Percentiles rank a stretch among this genome's conserved stretches.
These are phyloP conservation scores for Coenonympha glycerion DNA, from an alignment of 2,888 invertebrate genomes.

Conservation along the genomic window DNA sequence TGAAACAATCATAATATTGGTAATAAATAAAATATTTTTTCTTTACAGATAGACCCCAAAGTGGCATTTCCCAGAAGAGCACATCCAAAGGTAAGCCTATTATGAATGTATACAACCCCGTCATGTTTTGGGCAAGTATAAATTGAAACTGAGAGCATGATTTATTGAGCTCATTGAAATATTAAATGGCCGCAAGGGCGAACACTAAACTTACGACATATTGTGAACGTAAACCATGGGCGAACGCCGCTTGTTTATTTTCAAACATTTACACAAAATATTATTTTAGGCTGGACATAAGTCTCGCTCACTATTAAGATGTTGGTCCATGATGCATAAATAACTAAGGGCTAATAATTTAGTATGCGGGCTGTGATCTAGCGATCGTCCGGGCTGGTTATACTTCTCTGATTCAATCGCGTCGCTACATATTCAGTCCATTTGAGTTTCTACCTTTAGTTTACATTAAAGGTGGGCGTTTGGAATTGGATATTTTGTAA, in stretches of 20 bases:
- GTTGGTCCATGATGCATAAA: constrained; percentile 72
- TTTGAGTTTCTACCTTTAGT: constrained; percentile 36
- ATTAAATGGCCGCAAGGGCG: constrained; percentile 50
- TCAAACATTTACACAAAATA: constrained; percentile 73
- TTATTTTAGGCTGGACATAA: constrained; percentile 74
- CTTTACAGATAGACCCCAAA: constrained; percentile 98
- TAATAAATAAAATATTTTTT: constrained; percentile 36
- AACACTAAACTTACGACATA: constrained; percentile 54
- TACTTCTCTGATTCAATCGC: constrained; percentile 63
- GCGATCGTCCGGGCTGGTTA: constrained; percentile 51
- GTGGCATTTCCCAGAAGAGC: constrained; percentile 99
- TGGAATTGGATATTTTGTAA: background rate
- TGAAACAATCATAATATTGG: background rate
- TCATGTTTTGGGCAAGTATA: constrained; percentile 42
- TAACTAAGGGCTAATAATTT: constrained; percentile 71
- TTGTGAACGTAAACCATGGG: constrained; percentile 52
- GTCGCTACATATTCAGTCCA: constrained; percentile 55
- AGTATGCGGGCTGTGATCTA: constrained; percentile 68
- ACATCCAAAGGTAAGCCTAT: constrained; percentile 94
- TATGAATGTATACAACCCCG: constrained; percentile 33
- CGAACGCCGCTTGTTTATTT: constrained; percentile 63
- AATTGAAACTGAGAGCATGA: constrained; percentile 52
- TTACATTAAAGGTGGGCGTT: constrained; percentile 1
- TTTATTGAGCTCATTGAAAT: constrained; percentile 55
- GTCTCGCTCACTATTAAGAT: constrained; percentile 69